Percentiles rank a stretch among this genome's conserved stretches.
These are phyloP conservation scores for Xiphias gladius DNA, from an alignment of 2,113 vertebrate genomes.

Conservation along the genomic window DNA sequence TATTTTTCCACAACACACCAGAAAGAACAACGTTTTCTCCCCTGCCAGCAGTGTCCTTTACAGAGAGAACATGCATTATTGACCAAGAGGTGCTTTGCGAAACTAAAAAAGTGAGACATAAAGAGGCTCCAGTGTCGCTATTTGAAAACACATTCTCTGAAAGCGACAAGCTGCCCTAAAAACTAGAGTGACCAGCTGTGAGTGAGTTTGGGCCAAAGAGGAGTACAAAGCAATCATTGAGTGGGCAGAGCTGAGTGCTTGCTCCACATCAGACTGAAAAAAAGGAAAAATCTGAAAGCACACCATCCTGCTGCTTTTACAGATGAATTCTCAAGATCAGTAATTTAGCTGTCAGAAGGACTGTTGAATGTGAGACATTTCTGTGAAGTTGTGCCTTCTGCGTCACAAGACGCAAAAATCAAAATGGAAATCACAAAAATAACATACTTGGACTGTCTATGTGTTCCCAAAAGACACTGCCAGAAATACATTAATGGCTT, in stretches of 20 bases:
- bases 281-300: conserved; percentile 57
- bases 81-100: conserved; percentile 54
- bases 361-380: conserved; percentile 8
- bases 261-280: conserved; percentile 14
- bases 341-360: conserved; percentile 25
- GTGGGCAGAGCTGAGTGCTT: conserved; percentile 46
- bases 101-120: conserved; percentile 42
- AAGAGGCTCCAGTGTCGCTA: conserved; percentile 39
- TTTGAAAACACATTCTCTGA: conserved; percentile 54
- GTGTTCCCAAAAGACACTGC: not conserved
- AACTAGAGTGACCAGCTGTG: conserved; percentile 59
- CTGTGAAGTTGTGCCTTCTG: not conserved
- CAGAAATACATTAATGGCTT: conserved; percentile 21
- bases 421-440: not conserved
- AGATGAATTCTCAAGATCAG: conserved; percentile 49
- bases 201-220: conserved; percentile 24
- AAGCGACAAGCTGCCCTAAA: conserved; percentile 46
- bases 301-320: conserved; percentile 50
- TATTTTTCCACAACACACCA: not conserved
- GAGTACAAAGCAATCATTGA: conserved; percentile 63
- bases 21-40: conserved; percentile 6
- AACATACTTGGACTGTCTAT: not conserved
- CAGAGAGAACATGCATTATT: conserved; percentile 63
- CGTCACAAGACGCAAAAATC: not conserved
- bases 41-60: conserved; percentile 50